A percentile compares a stretch with the other conserved stretches of the same genome.
Evolutionary conservation across 1,140 invertebrate genomes (phyloP).

Genomic region (Aleiodes sp.): DNA sequence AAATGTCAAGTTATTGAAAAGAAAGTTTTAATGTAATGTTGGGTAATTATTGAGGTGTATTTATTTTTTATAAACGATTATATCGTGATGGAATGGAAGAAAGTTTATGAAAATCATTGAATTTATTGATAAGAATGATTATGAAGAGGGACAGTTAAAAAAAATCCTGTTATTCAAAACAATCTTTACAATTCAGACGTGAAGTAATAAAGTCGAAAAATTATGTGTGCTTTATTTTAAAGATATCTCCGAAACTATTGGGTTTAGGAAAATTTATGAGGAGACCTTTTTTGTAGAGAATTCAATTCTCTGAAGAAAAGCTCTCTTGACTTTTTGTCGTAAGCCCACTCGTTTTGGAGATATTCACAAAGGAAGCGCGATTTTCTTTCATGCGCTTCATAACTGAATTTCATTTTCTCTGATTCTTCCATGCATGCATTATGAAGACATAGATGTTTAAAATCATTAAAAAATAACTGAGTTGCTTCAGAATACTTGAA

Average conservation of each 20-base stretch:
- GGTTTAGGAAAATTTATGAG: too few relatives aligned
- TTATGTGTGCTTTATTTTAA: too few relatives aligned
- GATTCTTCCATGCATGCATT: neutral
- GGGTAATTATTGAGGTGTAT: constrained; percentile 25
- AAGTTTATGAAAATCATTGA: neutral
- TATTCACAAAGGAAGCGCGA: too few relatives aligned
- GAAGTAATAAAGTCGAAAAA: too few relatives aligned
- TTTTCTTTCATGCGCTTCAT: too few relatives aligned
- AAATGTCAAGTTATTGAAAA: neutral
- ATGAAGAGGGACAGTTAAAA: neutral
- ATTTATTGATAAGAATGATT: neutral
- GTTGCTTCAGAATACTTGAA: neutral
- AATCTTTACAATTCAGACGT: neutral
- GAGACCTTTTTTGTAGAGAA: too few relatives aligned
- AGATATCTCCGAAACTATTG: too few relatives aligned
- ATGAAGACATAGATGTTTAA: neutral
- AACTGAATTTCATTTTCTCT: neutral
- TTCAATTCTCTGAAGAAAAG: too few relatives aligned
- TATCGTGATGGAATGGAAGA: neutral
- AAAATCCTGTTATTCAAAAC: neutral
- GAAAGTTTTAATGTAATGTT: constrained; percentile 27
- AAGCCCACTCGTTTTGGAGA: too few relatives aligned
- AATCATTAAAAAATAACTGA: neutral
- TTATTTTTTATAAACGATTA: constrained; percentile 26
- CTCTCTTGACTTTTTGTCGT: too few relatives aligned